phyloP scores from a whole-genome alignment of 2,113 vertebrate genomes.

The Rhizomys pruinosus region DNA sequence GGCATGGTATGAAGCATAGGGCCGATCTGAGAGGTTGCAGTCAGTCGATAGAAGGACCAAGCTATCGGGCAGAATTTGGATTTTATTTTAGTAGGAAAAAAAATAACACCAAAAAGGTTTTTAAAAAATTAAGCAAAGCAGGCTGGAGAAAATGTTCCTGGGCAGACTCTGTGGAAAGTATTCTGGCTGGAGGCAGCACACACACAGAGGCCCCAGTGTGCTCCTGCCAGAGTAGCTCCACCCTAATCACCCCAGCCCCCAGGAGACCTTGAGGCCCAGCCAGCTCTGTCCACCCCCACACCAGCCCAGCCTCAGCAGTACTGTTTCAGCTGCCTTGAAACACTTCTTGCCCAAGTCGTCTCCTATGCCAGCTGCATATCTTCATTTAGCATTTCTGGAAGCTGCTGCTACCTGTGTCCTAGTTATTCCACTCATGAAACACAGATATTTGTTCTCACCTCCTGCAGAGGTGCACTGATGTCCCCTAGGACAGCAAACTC shows the following conservation, averaged over 20 bases:
- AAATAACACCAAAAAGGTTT: constrained; percentile 24
- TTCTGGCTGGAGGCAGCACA: constrained; percentile 65
- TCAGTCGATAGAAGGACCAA: constrained; percentile 45
- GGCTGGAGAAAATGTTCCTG: constrained; percentile 67
- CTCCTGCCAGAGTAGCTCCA: constrained; percentile 63
- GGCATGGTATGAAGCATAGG: neutral
- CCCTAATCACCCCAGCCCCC: constrained; percentile 35
- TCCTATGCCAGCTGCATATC: constrained; percentile 9
- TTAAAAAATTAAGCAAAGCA: constrained; percentile 61
- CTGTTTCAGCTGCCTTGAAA: constrained; percentile 56
- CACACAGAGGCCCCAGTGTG: constrained; percentile 69
- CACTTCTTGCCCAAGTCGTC: neutral
- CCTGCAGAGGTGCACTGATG: neutral
- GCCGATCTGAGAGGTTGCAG: neutral
- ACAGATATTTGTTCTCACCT: neutral
- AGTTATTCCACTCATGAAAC: constrained; percentile 44
- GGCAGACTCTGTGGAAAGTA: constrained; percentile 73
- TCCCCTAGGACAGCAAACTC: constrained; percentile 41
- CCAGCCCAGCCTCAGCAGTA: constrained; percentile 31
- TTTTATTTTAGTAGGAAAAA: constrained; percentile 52
- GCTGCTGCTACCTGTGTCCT: constrained; percentile 33
- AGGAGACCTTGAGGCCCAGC: constrained; percentile 54
- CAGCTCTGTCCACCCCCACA: constrained; percentile 30
- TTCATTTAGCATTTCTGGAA: constrained; percentile 40
- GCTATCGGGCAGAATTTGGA: constrained; percentile 32